phyloP scores from a whole-genome alignment of 2,797 vertebrate species.

The Okamejei kenojei region DNA sequence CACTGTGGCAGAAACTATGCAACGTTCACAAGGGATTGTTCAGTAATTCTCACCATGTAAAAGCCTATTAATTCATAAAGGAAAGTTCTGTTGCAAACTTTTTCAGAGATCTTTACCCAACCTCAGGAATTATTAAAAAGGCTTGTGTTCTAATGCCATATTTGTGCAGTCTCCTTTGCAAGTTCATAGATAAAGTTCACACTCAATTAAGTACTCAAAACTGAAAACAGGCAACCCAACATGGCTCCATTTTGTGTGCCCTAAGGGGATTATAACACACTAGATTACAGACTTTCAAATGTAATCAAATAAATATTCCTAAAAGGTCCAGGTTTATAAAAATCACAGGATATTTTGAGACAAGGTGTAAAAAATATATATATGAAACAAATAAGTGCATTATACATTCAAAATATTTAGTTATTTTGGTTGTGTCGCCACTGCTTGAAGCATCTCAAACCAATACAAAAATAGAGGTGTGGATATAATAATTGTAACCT shows the following conservation, averaged over 20 bases:
- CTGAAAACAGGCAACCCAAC: neutral
- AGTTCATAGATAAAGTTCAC: no score
- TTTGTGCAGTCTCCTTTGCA: neutral
- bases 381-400: neutral
- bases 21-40: neutral
- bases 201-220: neutral
- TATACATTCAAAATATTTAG: neutral
- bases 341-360: neutral
- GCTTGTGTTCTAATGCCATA: neutral
- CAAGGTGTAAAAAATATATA: neutral
- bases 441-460: neutral
- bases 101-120: neutral
- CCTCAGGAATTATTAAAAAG: neutral
- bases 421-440: neutral
- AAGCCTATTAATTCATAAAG: neutral
- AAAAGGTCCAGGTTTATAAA: neutral
- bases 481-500: neutral
- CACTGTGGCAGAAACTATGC: neutral
- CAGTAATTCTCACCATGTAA: neutral
- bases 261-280: neutral
- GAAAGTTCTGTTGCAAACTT: neutral
- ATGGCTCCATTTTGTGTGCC: neutral
- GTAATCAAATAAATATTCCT: neutral
- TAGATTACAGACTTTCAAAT: neutral
- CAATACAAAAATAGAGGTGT: neutral